Evolutionary conservation across 2,797 vertebrate species (phyloP).

Genomic region (Mormyrus proboscirostris): DNA sequence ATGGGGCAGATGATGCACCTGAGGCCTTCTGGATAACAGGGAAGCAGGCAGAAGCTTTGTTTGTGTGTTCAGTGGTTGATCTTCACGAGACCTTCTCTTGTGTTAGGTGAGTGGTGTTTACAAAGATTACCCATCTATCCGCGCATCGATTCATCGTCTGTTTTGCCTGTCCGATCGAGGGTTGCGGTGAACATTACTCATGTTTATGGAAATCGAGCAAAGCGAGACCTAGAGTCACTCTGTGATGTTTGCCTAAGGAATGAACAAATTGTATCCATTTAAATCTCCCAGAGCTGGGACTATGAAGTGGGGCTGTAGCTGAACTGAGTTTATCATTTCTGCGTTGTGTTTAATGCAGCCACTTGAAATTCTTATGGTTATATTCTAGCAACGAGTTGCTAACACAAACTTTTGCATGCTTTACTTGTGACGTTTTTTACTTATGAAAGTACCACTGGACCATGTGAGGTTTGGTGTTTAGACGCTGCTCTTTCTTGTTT

Average conservation of each 20-base stretch:
- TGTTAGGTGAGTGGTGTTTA: slow-evolving; percentile 12
- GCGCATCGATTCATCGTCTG: not conserved
- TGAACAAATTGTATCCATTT: slow-evolving; percentile 6
- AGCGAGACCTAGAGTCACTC: not conserved
- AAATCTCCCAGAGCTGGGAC: not conserved
- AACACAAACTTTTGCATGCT: slow-evolving; percentile 14
- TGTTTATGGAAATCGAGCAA: not conserved
- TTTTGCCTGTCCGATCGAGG: not conserved
- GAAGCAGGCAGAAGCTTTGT: not conserved
- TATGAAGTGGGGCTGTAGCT: slow-evolving; percentile 1
- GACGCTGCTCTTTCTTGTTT: not conserved
- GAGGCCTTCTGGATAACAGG: not conserved
- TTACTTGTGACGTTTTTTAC: not conserved
- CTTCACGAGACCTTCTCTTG: not conserved
- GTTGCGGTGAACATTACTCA: not conserved
- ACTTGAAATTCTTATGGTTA: slow-evolving; percentile 10
- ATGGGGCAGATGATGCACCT: not conserved
- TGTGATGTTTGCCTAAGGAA: slow-evolving; percentile 9
- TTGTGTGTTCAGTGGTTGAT: not conserved
- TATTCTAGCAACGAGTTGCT: not conserved
- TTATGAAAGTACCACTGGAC: not conserved
- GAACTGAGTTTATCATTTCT: slow-evolving; percentile 2
- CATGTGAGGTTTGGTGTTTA: not conserved
- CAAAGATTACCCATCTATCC: slow-evolving; percentile 10
- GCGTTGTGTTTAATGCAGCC: not conserved